These are phyloP conservation scores for Hetaerina americana DNA, from an alignment of 1,140 invertebrate species.

Conservation along the genomic window DNA sequence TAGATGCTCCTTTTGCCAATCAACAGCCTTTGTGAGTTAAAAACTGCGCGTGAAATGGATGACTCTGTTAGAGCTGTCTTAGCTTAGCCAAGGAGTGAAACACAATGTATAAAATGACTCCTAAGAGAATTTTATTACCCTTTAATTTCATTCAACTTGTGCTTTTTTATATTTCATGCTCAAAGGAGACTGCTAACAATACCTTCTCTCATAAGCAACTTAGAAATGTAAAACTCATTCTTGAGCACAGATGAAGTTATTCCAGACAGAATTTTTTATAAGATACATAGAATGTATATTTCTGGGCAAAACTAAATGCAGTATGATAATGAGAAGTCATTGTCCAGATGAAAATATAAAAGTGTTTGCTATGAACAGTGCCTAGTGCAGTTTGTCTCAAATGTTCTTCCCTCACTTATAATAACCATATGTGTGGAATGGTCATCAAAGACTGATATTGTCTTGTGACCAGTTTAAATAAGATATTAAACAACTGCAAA, in stretches of 20 bases:
- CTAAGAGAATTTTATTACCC: neutral
- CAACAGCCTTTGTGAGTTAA: neutral
- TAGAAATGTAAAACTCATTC: neutral
- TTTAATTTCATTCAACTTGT: neutral
- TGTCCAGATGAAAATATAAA: neutral
- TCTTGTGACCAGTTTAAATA: neutral
- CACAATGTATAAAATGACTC: neutral
- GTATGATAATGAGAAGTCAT: neutral
- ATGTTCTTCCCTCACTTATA: neutral
- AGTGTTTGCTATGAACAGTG: neutral
- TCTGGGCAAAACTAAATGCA: neutral
- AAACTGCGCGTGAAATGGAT: neutral
- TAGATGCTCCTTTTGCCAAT: neutral
- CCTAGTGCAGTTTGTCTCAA: neutral
- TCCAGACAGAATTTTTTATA: neutral
- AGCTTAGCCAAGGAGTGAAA: neutral
- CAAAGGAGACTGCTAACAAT: neutral
- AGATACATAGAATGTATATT: neutral
- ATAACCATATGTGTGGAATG: neutral
- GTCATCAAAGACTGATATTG: neutral
- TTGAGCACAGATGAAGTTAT: neutral
- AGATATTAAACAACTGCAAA: neutral
- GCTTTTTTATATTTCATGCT: neutral
- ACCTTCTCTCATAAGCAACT: neutral
- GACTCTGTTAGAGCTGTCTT: neutral